Conservation (phyloP, 2,888 invertebrate species). For the Leptinotarsa rubiginosa region DNA sequence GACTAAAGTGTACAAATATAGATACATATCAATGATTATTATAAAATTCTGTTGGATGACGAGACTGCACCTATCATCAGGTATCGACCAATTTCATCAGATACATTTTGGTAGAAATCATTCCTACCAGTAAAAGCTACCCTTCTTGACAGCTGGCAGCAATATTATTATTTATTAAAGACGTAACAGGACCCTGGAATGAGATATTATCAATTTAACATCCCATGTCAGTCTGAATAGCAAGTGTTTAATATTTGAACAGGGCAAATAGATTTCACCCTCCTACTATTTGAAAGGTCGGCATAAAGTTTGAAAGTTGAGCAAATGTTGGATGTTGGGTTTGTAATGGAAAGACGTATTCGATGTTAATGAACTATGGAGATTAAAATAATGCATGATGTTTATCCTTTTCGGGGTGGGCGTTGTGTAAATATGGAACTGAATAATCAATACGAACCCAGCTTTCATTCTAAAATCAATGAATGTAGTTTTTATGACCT, state of each 20-base stretch:
- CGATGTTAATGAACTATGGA: slow-evolving; percentile 50
- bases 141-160: slow-evolving; percentile 30
- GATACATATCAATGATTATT: no score
- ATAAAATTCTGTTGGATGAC: no score
- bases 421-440: slow-evolving; percentile 25
- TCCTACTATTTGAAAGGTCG: slow-evolving; percentile 46
- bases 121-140: background rate
- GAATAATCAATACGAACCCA: slow-evolving; percentile 27
- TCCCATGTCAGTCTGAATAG: slow-evolving; percentile 51
- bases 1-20: no score
- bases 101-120: background rate
- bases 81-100: no score
- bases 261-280: slow-evolving; percentile 59
- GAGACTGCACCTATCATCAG: no score
- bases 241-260: slow-evolving; percentile 60
- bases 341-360: slow-evolving; percentile 43
- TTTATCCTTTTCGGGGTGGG: slow-evolving; percentile 40
- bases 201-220: slow-evolving; percentile 51
- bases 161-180: slow-evolving; percentile 37
- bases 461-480: slow-evolving; percentile 2
- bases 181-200: slow-evolving; percentile 43
- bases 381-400: slow-evolving; percentile 45
- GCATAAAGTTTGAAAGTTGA: slow-evolving; percentile 46
- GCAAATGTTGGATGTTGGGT: slow-evolving; percentile 46
- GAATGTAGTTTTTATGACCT: background rate